Base-by-base conservation (phyloP, 2,888 invertebrate species). In the Erpobdella octoculata region DNA sequence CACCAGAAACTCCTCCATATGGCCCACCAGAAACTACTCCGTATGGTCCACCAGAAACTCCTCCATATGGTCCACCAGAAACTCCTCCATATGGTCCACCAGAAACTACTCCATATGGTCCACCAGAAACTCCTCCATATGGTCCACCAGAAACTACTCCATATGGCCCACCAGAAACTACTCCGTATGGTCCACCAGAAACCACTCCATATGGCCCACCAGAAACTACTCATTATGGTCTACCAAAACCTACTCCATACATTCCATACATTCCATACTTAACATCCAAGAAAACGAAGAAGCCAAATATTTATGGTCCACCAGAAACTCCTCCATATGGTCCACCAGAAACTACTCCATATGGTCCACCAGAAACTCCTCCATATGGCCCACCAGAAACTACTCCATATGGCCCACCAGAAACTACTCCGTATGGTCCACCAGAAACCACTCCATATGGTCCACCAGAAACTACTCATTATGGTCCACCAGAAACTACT, bases 1-100 rank as follows among this genome's bases (percentile, higher is more conserved):
- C n/a, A n/a, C n/a, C n/a, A n/a, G n/a, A n/a, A n/a, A n/a, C 53
- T 53, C 53, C 53, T 53, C 28, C n/a, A 9, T 21, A 28, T n/a
- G n/a, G 21, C n/a, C 53, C 48, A 48, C 48, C 48, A 48, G 41
- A 41, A 25, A 21, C 48, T 48, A 48, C 48, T 48, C 48, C 48
- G 12, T n/a, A 25, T 12, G 18, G 25, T 48, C 48, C 48, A 48
- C 18, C 9, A 25, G 53, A 48, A 48, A 62, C 31, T 28, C 53
- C n/a, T 53, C 28, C 28, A 6, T 5, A 25, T n/a, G n/a, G 28
- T n/a, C 12, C 53, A 48, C 48, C 48, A 48, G 48, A 48, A 25
- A 21, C 48, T 48, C 18, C 48, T 48, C 48, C 48, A 9, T n/a
- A 25, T 12, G 18, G 25, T 48, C 48, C 53, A 53, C 53, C 53